Evolutionary conservation across 1,140 invertebrate genomes (phyloP).

Genomic region (Temnothorax curvispinosus): DNA sequence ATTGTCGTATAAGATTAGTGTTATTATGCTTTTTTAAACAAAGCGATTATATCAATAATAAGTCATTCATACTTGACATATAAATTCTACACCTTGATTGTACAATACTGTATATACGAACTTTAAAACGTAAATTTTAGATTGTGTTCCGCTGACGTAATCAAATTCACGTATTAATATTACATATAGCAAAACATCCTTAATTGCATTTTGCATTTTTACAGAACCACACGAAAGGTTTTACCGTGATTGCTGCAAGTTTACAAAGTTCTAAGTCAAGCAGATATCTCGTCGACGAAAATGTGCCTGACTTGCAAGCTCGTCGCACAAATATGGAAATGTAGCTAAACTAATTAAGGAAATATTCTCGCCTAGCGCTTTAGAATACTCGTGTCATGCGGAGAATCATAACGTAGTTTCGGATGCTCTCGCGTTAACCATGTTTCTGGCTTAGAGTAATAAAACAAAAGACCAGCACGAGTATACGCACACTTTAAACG

Average conservation of each 20-base stretch:
- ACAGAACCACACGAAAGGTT: neutral
- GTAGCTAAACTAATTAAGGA: slow-evolving; percentile 51
- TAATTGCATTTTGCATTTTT: neutral
- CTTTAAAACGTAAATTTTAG: neutral
- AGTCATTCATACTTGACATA: neutral
- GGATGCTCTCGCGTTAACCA: slow-evolving; percentile 41
- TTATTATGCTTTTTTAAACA: neutral
- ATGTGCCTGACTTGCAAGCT: slow-evolving; percentile 14
- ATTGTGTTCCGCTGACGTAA: neutral
- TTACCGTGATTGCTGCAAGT: neutral
- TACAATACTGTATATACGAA: no score
- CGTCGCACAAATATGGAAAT: slow-evolving; percentile 45
- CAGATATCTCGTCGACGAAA: slow-evolving; percentile 28
- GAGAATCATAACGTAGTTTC: slow-evolving; percentile 31
- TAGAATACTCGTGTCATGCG: slow-evolving; percentile 46
- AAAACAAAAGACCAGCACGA: slow-evolving; percentile 20
- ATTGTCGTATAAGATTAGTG: neutral
- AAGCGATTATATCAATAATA: slow-evolving; percentile 35
- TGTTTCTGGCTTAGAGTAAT: slow-evolving; percentile 21
- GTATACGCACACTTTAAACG: slow-evolving; percentile 1
- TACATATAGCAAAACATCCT: neutral
- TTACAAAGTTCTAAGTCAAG: slow-evolving; percentile 15
- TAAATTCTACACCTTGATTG: neutral
- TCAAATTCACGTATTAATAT: neutral
- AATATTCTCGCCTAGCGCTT: slow-evolving; percentile 39